A percentile compares a stretch with the other conserved stretches of the same genome.
Conservation (phyloP, 1,140 invertebrate species). For the Tetranychus cinnabarinus region DNA sequence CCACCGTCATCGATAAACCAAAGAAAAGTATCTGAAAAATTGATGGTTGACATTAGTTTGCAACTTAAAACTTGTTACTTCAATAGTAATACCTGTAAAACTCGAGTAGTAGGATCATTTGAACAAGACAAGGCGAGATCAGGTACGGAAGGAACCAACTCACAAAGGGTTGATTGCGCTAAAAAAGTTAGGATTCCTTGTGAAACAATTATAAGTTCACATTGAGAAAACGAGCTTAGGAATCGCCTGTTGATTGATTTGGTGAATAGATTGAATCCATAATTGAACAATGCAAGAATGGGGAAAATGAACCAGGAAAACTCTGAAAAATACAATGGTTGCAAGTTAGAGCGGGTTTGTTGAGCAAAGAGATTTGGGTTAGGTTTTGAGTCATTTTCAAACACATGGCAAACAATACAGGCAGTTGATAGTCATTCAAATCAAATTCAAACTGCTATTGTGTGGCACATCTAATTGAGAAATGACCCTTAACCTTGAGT, state of each 20-base stretch:
- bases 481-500: too few relatives aligned
- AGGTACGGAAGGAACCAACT: background rate
- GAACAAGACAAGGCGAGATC: background rate
- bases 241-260: background rate
- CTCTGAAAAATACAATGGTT: background rate
- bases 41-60: background rate
- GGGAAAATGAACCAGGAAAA: background rate
- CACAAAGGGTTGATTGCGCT: background rate
- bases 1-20: background rate
- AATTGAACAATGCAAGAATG: background rate
- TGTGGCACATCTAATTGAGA: too few relatives aligned
- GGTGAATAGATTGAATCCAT: background rate
- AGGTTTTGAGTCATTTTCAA: background rate
- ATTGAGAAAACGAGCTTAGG: background rate
- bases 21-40: background rate
- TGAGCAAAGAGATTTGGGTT: background rate
- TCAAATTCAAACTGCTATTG: too few relatives aligned
- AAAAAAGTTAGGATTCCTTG: background rate
- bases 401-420: background rate
- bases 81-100: background rate
- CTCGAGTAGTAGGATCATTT: background rate
- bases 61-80: background rate
- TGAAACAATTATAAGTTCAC: background rate
- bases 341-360: background rate
- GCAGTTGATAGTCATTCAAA: too few relatives aligned